Conservation (phyloP, 2,797 vertebrate species). For the Peromyscus aztecus region DNA sequence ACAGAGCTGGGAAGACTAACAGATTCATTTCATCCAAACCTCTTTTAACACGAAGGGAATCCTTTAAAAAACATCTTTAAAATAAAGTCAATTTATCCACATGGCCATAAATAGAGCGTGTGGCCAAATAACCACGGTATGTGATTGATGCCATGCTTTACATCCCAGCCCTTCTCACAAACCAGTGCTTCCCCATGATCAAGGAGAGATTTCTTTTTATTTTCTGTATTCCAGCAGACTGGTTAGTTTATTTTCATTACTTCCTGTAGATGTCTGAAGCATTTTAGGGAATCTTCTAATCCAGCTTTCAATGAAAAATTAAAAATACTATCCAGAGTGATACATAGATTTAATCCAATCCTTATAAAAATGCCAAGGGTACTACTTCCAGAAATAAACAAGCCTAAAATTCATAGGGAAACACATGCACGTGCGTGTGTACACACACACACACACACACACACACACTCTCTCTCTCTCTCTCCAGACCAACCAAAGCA, state of each 20-base stretch:
- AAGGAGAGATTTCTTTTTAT: conserved; percentile 17
- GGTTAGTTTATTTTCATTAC: conserved; percentile 23
- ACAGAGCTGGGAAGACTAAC: conserved; percentile 70
- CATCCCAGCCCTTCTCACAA: background rate
- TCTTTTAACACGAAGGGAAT: conserved; percentile 69
- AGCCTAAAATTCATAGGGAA: background rate
- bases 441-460: background rate
- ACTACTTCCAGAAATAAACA: conserved; percentile 6
- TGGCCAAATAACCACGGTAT: background rate
- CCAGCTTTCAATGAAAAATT: conserved; percentile 45
- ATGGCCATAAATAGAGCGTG: conserved; percentile 27
- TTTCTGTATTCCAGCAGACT: conserved; percentile 15
- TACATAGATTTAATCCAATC: background rate
- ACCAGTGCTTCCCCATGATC: background rate
- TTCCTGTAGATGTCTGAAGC: conserved; percentile 59
- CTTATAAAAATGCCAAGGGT: background rate
- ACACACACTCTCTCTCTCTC: background rate
- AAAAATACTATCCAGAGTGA: background rate
- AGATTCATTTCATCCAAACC: conserved; percentile 73
- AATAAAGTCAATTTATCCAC: conserved; percentile 28
- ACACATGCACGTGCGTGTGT: background rate
- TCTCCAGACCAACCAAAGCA: background rate
- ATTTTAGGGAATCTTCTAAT: conserved; percentile 12
- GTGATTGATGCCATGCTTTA: conserved; percentile 36
- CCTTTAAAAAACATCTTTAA: conserved; percentile 57